Percentiles rank a stretch among this genome's conserved stretches.
Conservation (phyloP, 2,888 invertebrate genomes). For the Acleris holmiana region DNA sequence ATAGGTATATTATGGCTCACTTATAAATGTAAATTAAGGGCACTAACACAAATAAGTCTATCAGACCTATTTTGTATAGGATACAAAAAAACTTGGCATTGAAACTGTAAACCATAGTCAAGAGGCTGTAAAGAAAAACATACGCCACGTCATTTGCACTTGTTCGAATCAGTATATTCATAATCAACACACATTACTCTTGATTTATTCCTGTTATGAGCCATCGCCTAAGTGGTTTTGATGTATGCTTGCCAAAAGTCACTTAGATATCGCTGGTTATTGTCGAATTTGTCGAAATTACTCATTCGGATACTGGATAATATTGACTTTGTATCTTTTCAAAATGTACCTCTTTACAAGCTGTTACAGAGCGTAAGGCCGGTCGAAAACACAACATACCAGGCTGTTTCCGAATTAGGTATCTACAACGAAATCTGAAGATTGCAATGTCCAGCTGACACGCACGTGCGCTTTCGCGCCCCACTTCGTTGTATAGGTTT, state of each 20-base stretch:
- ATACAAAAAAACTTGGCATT: too few relatives aligned
- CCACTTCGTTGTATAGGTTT: too few relatives aligned
- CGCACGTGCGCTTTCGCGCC: too few relatives aligned
- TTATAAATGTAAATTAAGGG: too few relatives aligned
- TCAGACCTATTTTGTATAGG: too few relatives aligned
- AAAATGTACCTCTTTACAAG: background rate
- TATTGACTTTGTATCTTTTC: slow-evolving; percentile 1
- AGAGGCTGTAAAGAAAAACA: slow-evolving; percentile 2
- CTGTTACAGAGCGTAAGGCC: background rate
- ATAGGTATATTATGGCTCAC: too few relatives aligned
- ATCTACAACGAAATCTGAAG: too few relatives aligned
- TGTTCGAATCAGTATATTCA: slow-evolving; percentile 3
- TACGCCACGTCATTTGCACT: slow-evolving; percentile 7
- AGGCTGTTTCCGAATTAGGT: too few relatives aligned
- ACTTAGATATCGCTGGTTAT: slow-evolving; percentile 13
- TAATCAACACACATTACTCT: slow-evolving; percentile 25
- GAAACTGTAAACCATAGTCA: background rate
- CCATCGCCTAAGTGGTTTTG: slow-evolving; percentile 20
- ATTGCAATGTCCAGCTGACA: too few relatives aligned
- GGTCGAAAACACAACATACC: too few relatives aligned
- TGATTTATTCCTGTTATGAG: slow-evolving; percentile 8
- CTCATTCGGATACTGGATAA: background rate
- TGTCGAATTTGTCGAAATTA: slow-evolving; percentile 11
- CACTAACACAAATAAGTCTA: too few relatives aligned
- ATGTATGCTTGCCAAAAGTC: slow-evolving; percentile 30